Conservation (phyloP, 2,888 invertebrate species). For the Cosmia pyralina region DNA sequence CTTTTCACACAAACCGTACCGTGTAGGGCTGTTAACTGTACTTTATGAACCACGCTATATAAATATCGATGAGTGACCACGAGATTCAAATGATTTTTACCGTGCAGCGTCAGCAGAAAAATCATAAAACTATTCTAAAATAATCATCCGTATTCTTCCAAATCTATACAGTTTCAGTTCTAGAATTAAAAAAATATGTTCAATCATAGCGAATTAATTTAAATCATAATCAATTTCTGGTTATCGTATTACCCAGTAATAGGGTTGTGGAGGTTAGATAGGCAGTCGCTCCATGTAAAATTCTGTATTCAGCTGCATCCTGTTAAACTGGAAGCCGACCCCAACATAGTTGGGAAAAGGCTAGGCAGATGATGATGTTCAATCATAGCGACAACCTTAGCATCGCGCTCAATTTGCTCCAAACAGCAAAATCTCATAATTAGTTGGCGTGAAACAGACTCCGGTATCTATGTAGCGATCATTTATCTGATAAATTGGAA, state of each 20-base stretch:
- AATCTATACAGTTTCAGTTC: background rate
- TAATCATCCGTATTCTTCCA: background rate
- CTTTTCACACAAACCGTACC: slow-evolving; percentile 71
- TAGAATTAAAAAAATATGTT: background rate
- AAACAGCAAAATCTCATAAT: slow-evolving; percentile 46
- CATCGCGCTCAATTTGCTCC: slow-evolving; percentile 6
- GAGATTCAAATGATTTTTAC: slow-evolving; percentile 15
- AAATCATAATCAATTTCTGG: too few species aligned
- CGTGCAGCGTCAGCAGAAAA: slow-evolving; percentile 21
- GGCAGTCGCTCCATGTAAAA: too few species aligned
- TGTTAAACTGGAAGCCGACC: too few species aligned
- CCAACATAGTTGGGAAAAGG: too few species aligned
- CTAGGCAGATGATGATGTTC: background rate
- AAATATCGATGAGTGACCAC: slow-evolving; percentile 39
- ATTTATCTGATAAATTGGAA: slow-evolving; percentile 50
- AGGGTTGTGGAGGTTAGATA: too few species aligned
- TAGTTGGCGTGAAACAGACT: slow-evolving; percentile 24
- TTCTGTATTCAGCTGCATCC: too few species aligned
- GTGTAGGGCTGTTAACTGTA: slow-evolving; percentile 55
- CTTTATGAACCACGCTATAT: slow-evolving; percentile 47
- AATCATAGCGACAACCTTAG: slow-evolving; percentile 29
- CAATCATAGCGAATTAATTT: background rate
- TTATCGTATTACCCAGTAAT: too few species aligned
- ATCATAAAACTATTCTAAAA: background rate
- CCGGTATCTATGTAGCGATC: slow-evolving; percentile 39